Evolutionary conservation across 2,113 vertebrate genomes (phyloP).

Genomic region (Oryzias melastigma): DNA sequence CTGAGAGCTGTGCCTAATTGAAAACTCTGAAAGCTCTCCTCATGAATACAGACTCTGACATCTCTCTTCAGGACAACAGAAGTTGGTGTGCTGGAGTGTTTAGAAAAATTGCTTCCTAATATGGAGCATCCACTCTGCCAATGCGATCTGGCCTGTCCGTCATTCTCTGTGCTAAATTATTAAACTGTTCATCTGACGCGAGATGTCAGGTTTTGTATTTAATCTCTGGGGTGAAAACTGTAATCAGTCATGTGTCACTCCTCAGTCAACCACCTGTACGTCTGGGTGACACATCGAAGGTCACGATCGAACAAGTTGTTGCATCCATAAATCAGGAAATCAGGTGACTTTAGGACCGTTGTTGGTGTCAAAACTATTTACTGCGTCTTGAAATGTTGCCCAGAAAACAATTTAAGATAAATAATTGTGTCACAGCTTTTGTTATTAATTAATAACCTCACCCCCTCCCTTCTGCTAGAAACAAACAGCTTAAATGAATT

Average conservation of each 20-base stretch:
- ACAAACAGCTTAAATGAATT: constrained; percentile 28
- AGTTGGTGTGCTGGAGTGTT: too few relatives aligned
- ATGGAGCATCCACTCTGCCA: constrained; percentile 10
- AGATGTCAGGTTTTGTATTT: constrained; percentile 40
- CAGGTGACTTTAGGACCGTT: not conserved
- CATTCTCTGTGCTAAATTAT: constrained; percentile 25
- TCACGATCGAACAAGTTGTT: constrained; percentile 26
- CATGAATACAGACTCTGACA: too few relatives aligned
- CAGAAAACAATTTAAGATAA: constrained; percentile 14
- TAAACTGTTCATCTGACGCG: constrained; percentile 49
- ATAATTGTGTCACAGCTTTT: constrained; percentile 15
- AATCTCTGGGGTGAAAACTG: constrained; percentile 45
- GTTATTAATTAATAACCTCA: constrained; percentile 18
- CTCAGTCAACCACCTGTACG: constrained; percentile 36
- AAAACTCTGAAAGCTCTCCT: too few relatives aligned
- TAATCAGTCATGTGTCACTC: constrained; percentile 32
- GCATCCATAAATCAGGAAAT: not conserved
- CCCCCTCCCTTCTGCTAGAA: constrained; percentile 2
- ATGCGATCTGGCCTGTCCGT: constrained; percentile 19
- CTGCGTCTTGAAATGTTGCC: constrained; percentile 17
- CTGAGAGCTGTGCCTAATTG: too few relatives aligned
- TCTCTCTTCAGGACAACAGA: too few relatives aligned
- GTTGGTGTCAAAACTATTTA: constrained; percentile 2
- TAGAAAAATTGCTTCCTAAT: too few relatives aligned
- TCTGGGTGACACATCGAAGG: constrained; percentile 39